Conservation (phyloP, 2,888 invertebrate species). For the Tolmerus cingulatus region DNA sequence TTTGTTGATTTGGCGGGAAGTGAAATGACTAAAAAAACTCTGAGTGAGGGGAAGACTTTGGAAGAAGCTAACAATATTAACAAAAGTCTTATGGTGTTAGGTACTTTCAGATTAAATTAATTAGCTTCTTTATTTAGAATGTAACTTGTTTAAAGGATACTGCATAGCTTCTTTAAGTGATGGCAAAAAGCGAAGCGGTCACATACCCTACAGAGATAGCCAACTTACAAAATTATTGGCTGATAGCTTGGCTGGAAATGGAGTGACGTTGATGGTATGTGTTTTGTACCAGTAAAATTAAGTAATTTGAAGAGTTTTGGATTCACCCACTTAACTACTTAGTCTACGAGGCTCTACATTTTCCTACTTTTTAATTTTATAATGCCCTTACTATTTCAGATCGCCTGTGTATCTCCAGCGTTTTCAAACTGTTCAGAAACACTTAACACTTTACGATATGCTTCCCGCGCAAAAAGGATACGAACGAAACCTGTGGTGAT, state of each 20-base stretch:
- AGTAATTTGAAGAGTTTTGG: not conserved
- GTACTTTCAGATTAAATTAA: conserved; percentile 62
- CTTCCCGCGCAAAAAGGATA: conserved; percentile 90
- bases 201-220: conserved; percentile 94
- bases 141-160: conserved; percentile 72
- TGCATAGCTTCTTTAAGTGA: conserved; percentile 93
- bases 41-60: conserved; percentile 84
- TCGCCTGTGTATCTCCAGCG: conserved; percentile 93
- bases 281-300: not conserved
- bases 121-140: not conserved
- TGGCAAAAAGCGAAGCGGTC: conserved; percentile 77
- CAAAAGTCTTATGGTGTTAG: conserved; percentile 92
- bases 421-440: conserved; percentile 87
- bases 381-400: conserved; percentile 66
- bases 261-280: conserved; percentile 89
- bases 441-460: conserved; percentile 90
- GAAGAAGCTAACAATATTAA: conserved; percentile 97
- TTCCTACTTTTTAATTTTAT: not conserved
- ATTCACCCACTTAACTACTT: not conserved
- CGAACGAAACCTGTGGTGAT: conserved; percentile 91
- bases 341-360: not conserved
- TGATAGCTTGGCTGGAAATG: conserved; percentile 92
- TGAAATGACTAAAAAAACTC: conserved; percentile 92
- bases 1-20: conserved; percentile 97
- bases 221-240: conserved; percentile 92